phyloP scores from a whole-genome alignment of 1,140 invertebrate species.

The Drosophila orena region DNA sequence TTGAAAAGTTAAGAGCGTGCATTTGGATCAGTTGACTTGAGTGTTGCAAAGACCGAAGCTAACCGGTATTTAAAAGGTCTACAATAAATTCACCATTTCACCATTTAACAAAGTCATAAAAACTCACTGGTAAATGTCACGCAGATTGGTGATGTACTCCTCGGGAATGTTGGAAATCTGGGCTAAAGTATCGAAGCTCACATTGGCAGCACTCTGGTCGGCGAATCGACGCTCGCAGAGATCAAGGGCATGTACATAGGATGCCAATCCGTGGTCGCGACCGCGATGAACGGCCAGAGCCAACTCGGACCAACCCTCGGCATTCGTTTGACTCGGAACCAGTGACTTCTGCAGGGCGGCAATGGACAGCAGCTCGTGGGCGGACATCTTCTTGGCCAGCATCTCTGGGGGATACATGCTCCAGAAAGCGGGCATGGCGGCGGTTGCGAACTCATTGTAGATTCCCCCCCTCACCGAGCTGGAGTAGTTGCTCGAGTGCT shows the following conservation, averaged over 20 bases:
- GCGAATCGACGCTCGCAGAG: constrained; percentile 87
- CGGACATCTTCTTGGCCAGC: constrained; percentile 76
- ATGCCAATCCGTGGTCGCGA: constrained; percentile 95
- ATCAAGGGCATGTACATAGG: constrained; percentile 89
- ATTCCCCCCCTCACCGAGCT: constrained; percentile 87
- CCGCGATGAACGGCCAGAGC: constrained; percentile 88
- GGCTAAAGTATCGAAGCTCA: constrained; percentile 69
- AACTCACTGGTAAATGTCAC: constrained; percentile 80
- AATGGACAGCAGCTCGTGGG: constrained; percentile 85
- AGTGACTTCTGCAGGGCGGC: constrained; percentile 85
- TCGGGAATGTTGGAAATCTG: constrained; percentile 71
- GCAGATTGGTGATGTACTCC: constrained; percentile 76
- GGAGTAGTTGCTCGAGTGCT: constrained; percentile 89
- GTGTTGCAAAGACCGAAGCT: too few species aligned
- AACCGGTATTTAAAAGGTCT: constrained; percentile 5
- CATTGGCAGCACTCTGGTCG: constrained; percentile 78
- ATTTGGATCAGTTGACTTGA: not conserved
- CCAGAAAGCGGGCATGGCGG: constrained; percentile 90
- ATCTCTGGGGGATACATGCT: constrained; percentile 89
- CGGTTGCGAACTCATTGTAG: constrained; percentile 89
- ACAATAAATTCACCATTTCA: not conserved
- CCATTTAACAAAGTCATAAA: not conserved
- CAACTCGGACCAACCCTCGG: constrained; percentile 86
- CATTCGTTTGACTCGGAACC: constrained; percentile 65
- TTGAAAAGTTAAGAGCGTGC: too few species aligned